Evolutionary conservation across 1,140 invertebrate species (phyloP), one percentile per base, ranked within the genome.

Genomic region (Aphis craccivora): DNA sequence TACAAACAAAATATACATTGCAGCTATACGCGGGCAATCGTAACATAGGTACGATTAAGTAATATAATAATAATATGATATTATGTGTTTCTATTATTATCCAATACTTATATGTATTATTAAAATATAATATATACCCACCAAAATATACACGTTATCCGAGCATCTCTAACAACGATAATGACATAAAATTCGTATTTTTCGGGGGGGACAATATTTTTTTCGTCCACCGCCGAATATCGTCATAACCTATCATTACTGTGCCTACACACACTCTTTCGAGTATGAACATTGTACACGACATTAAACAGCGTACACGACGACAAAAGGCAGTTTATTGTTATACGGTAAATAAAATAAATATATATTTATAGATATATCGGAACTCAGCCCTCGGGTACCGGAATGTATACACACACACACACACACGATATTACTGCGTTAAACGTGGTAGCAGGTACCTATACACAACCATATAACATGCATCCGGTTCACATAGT

Each of bases 261-360:
- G 83, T 86, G 83, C 83, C 22, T 22, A 30, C 60, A 67, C 60
- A n/a, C 30, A n/a, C 30, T 76, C 4, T 76, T n/a, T 5, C 25
- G 40, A 30, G 40, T 43, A 11, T 5, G 23, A 25, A 43, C 23
- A 43, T n/a, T 76, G 60, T 30, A 43, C 35, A 40, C 20, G 30
- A 84, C 37, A 84, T 22, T 40, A 84, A 40, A 5, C 53, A 20
- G 81, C 7, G n/a, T n/a, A 45, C 22, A 86, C 40, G 40, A 86
- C 84, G 84, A 86, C 84, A 86, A 86, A 86, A 86, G 84, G 40
- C 43, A 20, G 23, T 86, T 43, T 86, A 86, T 86, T 86, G 84
- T 45, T 14, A 23, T 76, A 18, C 30, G n/a, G 11, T 76, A 18
- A 76, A 76, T 76, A 76, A n/a, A 0, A n/a, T 76, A 60, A 60